Evolutionary conservation across 2,888 invertebrate genomes (phyloP).

Genomic region (Calameuta pallipes): DNA sequence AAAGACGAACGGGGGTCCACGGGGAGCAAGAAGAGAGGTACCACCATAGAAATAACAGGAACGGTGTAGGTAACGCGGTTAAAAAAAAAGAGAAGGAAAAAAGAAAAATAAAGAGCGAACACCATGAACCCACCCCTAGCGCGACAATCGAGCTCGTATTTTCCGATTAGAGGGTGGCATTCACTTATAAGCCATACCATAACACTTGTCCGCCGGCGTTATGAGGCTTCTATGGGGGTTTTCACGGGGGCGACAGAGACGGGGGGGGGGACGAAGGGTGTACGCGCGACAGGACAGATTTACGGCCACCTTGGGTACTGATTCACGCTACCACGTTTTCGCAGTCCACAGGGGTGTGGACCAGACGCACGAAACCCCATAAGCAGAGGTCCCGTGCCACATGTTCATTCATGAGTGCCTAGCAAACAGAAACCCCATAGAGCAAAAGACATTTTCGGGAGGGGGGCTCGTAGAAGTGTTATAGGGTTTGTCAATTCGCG

Average conservation of each 20-base stretch:
- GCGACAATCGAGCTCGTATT: slow-evolving; percentile 65
- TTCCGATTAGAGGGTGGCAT: slow-evolving; percentile 66
- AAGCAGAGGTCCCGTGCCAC: slow-evolving; percentile 40
- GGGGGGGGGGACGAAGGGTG: slow-evolving; percentile 15
- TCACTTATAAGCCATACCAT: slow-evolving; percentile 66
- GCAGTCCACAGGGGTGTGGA: no score
- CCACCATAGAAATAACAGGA: slow-evolving; percentile 49
- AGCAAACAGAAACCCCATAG: neutral
- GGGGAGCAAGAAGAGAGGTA: slow-evolving; percentile 40
- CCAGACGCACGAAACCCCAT: no score
- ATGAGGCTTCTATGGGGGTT: slow-evolving; percentile 46
- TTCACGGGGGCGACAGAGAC: slow-evolving; percentile 18
- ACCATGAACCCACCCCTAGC: slow-evolving; percentile 36
- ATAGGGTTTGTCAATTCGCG: slow-evolving; percentile 11
- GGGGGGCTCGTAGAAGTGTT: neutral
- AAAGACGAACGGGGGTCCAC: slow-evolving; percentile 40
- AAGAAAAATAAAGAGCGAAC: slow-evolving; percentile 21
- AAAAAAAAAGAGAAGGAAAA: slow-evolving; percentile 22
- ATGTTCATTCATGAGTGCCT: slow-evolving; percentile 54
- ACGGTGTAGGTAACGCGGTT: slow-evolving; percentile 26
- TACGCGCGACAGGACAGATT: slow-evolving; percentile 51
- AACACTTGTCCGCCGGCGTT: slow-evolving; percentile 65
- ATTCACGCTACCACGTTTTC: slow-evolving; percentile 48
- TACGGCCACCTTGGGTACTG: slow-evolving; percentile 66
- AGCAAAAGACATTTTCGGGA: neutral